A percentile compares a stretch with the other conserved stretches of the same genome.
Conservation (phyloP, 2,888 invertebrate species). For the Gasteruption jaculator region DNA sequence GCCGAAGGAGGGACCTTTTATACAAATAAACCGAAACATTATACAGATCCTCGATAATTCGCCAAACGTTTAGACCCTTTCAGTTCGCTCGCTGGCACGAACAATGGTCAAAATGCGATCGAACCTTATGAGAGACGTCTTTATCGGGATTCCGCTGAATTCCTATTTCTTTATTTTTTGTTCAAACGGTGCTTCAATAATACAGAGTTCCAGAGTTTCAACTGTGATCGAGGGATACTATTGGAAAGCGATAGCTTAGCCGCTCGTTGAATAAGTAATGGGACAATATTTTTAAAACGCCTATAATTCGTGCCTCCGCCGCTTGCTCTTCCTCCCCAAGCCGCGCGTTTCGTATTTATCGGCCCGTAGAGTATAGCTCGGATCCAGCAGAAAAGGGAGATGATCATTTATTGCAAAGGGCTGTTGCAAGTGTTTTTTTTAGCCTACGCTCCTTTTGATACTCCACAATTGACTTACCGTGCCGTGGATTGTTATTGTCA, state of each 20-base stretch:
- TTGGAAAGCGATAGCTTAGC: conserved; percentile 51
- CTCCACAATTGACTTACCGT: conserved; percentile 43
- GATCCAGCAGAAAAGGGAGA: conserved; percentile 39
- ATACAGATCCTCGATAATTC: too few relatives aligned
- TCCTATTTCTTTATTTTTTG: conserved; percentile 4
- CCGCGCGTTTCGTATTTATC: conserved; percentile 46
- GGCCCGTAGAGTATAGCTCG: conserved; percentile 49
- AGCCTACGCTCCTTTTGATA: conserved; percentile 31
- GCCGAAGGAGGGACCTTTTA: conserved; percentile 18
- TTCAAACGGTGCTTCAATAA: conserved; percentile 37
- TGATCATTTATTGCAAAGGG: conserved; percentile 43
- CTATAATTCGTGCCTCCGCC: conserved; percentile 46
- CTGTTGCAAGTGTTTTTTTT: conserved; percentile 7
- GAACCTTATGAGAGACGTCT: too few relatives aligned
- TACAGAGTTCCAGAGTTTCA: conserved; percentile 45
- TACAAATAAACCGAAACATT: too few relatives aligned
- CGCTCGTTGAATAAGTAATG: conserved; percentile 48
- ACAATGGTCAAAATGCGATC: too few relatives aligned
- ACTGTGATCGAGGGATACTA: conserved; percentile 48
- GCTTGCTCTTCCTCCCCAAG: conserved; percentile 16
- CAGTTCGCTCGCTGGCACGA: too few relatives aligned
- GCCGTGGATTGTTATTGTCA: conserved; percentile 43
- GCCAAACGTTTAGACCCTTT: too few relatives aligned
- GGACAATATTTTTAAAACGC: conserved; percentile 53
- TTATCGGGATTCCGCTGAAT: too few relatives aligned